Evolutionary conservation across 1,140 invertebrate genomes (phyloP).

Genomic region (Penaeus indicus): DNA sequence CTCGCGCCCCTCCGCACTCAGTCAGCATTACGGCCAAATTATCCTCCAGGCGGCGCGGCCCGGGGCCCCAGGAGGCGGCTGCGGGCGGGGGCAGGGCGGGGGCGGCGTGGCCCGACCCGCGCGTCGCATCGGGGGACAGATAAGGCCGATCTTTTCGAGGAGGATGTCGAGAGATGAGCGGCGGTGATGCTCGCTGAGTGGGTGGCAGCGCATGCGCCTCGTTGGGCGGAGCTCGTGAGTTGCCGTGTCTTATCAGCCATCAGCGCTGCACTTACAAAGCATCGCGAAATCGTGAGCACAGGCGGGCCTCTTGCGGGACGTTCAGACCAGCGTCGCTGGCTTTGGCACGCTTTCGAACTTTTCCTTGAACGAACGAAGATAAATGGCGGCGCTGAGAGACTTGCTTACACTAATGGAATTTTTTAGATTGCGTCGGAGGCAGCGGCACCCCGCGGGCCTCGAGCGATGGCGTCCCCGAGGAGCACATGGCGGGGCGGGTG

Average conservation of each 20-base stretch:
- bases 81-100: background rate
- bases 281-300: slow-evolving; percentile 37
- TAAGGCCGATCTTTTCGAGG: background rate
- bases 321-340: background rate
- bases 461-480: background rate
- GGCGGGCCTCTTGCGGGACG: slow-evolving; percentile 2
- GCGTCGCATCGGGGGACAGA: slow-evolving; percentile 4
- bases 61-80: background rate
- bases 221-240: slow-evolving; percentile 1
- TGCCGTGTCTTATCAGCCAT: slow-evolving; percentile 35
- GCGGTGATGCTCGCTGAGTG: slow-evolving; percentile 29
- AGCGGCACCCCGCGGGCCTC: background rate
- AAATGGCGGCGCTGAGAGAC: no score
- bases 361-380: no score
- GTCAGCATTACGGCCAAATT: background rate
- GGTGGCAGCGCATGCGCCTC: slow-evolving; percentile 30
- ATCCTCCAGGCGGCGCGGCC: background rate
- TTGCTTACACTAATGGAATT: no score
- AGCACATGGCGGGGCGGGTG: background rate
- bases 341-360: background rate
- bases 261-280: slow-evolving; percentile 37
- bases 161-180: background rate
- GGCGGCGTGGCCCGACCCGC: background rate
- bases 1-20: slow-evolving; percentile 4
- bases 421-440: no score